Base-by-base conservation (phyloP, 2,888 invertebrate species). In the Brassicogethes aeneus region DNA sequence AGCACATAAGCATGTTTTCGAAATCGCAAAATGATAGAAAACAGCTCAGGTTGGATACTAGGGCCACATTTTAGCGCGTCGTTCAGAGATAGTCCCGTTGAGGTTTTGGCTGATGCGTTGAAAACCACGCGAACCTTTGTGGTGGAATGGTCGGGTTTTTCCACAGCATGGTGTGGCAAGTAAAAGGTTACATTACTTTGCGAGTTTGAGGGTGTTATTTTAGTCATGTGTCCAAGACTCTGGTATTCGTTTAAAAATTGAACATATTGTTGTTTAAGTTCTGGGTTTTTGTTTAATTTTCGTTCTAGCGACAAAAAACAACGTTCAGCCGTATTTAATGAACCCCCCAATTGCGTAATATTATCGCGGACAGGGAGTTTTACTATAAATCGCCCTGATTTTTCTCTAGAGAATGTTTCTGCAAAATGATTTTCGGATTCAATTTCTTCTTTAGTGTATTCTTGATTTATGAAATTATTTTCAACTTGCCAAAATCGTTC, bases 401-500 rank as follows among this genome's bases (percentile, higher is more conserved):
- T 14, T 15, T 43, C 42, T 23, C 29, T 37, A 14, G 16, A 14
- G 13, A 37, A 14, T 1, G 43, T 43, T 14, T 31, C 17, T 13
- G 16, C n/a, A 39, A 49, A 50, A 39, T 47, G 45, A 7, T 40
- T 32, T 42, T 52, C 52, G 37, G 50, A 54, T n/a, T 3, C 35
- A 16, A 33, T 38, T 36, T 52, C 50, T 12, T 52, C 50, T 3
- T 3, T 3, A 2, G 50, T 23, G 44, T n/a, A 46, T n/a, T 3
- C 37, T 12, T 13, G 23, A 12, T 23, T 34, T 16, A 14, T 16
- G 15, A 29, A 29, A 7, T 14, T 5, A 32, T 50, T 47, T 31
- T 53, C 49, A n/a, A 53, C 30, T 13, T 43, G 33, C 52, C 49
- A 52, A 40, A 50, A 53, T 34, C 42, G 43, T 43, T 46, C 37